Percentiles rank a stretch among this genome's conserved stretches.
Evolutionary conservation across 2,113 vertebrate species (phyloP).

Genomic region (Trichomycterus rosablanca): DNA sequence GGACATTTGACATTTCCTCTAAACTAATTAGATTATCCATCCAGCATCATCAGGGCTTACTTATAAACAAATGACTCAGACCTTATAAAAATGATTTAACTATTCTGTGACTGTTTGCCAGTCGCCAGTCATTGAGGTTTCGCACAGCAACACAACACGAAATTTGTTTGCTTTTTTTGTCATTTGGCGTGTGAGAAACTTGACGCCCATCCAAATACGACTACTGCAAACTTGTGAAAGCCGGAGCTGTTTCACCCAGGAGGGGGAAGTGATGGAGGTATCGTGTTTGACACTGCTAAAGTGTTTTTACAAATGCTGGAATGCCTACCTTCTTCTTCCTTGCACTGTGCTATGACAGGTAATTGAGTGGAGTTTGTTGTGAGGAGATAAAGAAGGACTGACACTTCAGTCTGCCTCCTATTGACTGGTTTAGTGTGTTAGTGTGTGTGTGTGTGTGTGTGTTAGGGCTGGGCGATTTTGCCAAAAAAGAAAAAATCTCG

Average conservation of each 20-base stretch:
- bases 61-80: slow-evolving; percentile 17
- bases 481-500: too few species aligned
- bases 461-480: too few species aligned
- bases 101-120: slow-evolving; percentile 1
- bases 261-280: slow-evolving; percentile 44
- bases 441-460: too few species aligned
- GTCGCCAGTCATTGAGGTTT: slow-evolving; percentile 1
- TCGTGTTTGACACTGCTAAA: slow-evolving; percentile 49
- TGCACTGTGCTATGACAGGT: slow-evolving; percentile 40
- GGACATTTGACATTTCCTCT: slow-evolving; percentile 1
- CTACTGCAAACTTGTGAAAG: slow-evolving; percentile 30
- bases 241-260: slow-evolving; percentile 37
- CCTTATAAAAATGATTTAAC: slow-evolving; percentile 9
- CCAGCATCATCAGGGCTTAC: slow-evolving; percentile 9
- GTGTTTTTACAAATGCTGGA: slow-evolving; percentile 52
- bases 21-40: not conserved
- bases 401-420: too few species aligned
- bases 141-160: slow-evolving; percentile 18
- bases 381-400: too few species aligned
- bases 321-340: slow-evolving; percentile 19
- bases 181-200: slow-evolving; percentile 36
- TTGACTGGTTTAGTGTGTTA: too few species aligned
- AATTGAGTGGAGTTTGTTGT: slow-evolving; percentile 44
- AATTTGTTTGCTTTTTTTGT: slow-evolving; percentile 28
- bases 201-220: slow-evolving; percentile 40